Base-by-base conservation (phyloP, 2,797 vertebrate genomes). In the Trachops cirrhosus region DNA sequence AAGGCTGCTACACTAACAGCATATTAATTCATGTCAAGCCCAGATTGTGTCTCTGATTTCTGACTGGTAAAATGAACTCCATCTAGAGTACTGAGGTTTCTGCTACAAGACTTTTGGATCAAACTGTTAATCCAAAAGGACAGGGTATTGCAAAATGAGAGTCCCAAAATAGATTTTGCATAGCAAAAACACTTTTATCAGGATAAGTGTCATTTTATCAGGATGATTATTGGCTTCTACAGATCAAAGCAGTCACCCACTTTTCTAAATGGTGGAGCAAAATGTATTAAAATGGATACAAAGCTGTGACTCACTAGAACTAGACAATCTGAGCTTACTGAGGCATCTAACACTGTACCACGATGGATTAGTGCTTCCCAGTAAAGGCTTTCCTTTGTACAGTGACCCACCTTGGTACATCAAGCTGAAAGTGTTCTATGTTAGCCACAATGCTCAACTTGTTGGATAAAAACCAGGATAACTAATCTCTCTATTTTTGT, bases 11-110 rank as follows among this genome's bases (percentile, higher is more conserved):
- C 96, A 94, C 89, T 96, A 83, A 86, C 3, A 96, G 97, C 75
- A 94, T 95, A 97, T 96, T 97, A 97, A 98, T 75, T 94, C 94
- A 82, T 71, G 89, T 96, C 86, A 94, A 97, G 93, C 85, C 80
- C 91, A 95, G 91, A 92, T 71, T 95, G 89, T 75, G 89, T 86
- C 48, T 93, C 41, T 0, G 54, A 94, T 90, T 97, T 96, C 50
- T 97, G 86, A 96, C 50, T 91, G 39, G 85, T 80, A 94, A 95
- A 97, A 95, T 22, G 91, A 98, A 96, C 95, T 97, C 95, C 32
- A 89, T 94, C 94, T 91, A 94, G 54, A 92, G 24, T 34, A 96
- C 92, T 57, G 9, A 37, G 79, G 85, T 71, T 93, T 97, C 96
- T 96, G 87, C 88, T 71, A 24, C 10, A 18, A 12, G 74, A 96